Conservation (phyloP, 2,113 vertebrate genomes). For the Hippocampus barbouri region DNA sequence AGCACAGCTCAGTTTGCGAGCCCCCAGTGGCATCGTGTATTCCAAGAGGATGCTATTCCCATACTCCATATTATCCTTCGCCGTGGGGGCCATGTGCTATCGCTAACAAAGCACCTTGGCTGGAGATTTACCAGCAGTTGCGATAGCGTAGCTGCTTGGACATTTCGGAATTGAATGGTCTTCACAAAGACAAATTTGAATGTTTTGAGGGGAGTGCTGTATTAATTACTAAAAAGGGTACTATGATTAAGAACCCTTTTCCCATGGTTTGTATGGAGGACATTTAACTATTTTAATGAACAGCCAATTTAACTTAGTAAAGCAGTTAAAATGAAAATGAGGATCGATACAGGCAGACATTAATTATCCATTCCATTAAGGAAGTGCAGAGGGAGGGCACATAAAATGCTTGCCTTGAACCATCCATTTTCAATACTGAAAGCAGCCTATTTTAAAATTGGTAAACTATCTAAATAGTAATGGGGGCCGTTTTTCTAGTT, state of each 20-base stretch:
- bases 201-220: neutral
- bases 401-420: neutral
- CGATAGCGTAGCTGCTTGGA: neutral
- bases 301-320: neutral
- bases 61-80: constrained; percentile 40
- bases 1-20: constrained; percentile 24
- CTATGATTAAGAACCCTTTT: neutral
- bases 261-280: neutral
- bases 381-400: too few relatives aligned
- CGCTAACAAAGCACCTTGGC: constrained; percentile 27
- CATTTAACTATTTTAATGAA: neutral
- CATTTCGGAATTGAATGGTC: neutral
- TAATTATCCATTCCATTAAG: neutral
- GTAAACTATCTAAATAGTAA: neutral
- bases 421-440: neutral
- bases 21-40: constrained; percentile 34
- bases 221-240: neutral
- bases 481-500: neutral
- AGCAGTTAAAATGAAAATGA: too few relatives aligned
- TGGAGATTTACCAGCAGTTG: constrained; percentile 34
- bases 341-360: neutral
- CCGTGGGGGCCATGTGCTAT: constrained; percentile 38
- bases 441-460: neutral
- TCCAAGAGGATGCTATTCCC: constrained; percentile 47
- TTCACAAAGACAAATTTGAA: neutral